A percentile compares a stretch with the other conserved stretches of the same genome.
Conservation (phyloP, 2,113 vertebrate genomes). For the Erythrolamprus reginae region DNA sequence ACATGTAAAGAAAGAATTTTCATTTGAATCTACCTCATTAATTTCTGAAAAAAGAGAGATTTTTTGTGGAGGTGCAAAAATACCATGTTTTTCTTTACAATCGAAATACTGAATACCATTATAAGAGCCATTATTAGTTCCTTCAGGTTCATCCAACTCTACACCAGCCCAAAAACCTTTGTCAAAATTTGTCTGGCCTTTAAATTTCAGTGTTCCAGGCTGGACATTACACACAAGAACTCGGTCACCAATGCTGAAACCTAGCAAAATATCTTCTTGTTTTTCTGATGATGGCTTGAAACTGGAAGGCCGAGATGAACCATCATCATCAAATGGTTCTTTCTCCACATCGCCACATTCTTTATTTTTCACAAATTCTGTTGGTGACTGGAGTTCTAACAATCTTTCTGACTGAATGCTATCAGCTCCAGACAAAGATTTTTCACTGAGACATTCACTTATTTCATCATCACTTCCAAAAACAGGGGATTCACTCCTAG, state of each 20-base stretch:
- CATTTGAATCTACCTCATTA: constrained; percentile 64
- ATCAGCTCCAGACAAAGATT: constrained; percentile 62
- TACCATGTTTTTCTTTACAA: constrained; percentile 83
- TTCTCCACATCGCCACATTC: constrained; percentile 62
- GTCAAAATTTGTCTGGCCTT: constrained; percentile 87
- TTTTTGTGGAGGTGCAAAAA: constrained; percentile 92
- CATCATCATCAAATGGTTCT: constrained; percentile 31
- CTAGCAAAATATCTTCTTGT: constrained; percentile 63
- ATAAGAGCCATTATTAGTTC: constrained; percentile 89
- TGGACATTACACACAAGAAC: constrained; percentile 88
- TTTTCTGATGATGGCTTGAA: constrained; percentile 39
- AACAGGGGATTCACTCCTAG: constrained; percentile 57
- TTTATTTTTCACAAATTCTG: constrained; percentile 60
- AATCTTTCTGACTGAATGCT: constrained; percentile 67
- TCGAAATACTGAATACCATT: constrained; percentile 83
- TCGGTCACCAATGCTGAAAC: constrained; percentile 81
- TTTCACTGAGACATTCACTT: constrained; percentile 74
- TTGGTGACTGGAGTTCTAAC: constrained; percentile 69
- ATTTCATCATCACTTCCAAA: constrained; percentile 77
- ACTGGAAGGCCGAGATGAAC: constrained; percentile 45
- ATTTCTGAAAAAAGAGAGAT: constrained; percentile 78
- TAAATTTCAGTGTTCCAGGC: constrained; percentile 86
- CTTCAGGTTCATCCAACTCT: constrained; percentile 89
- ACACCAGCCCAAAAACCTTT: constrained; percentile 93
- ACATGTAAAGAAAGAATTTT: constrained; percentile 74